Conservation (phyloP, 2,797 vertebrate genomes). For the Sus cebifrons region DNA sequence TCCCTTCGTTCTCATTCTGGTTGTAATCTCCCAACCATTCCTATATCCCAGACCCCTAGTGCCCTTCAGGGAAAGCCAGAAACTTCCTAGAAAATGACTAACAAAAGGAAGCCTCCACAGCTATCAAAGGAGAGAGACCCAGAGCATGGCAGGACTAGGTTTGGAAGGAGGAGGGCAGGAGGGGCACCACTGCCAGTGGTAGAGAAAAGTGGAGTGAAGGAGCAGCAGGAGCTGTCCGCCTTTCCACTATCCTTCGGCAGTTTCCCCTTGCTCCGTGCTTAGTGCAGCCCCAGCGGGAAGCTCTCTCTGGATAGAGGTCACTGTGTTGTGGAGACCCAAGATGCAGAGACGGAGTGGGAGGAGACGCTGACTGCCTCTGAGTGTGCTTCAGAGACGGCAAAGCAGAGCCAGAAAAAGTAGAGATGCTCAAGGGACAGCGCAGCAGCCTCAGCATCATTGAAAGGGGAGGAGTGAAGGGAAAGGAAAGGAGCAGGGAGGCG, state of each 20-base stretch:
- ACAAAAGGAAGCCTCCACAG: background rate
- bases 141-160: background rate
- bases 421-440: background rate
- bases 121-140: background rate
- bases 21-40: background rate
- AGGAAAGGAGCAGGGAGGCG: slow-evolving; percentile 77
- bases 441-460: background rate
- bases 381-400: slow-evolving; percentile 40
- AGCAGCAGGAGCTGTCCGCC: background rate
- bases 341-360: background rate
- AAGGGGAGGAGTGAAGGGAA: background rate
- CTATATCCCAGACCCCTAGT: background rate
- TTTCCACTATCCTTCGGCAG: background rate
- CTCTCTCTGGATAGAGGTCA: background rate
- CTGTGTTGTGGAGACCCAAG: background rate
- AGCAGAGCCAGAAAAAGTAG: background rate
- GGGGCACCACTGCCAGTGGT: background rate
- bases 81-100: slow-evolving; percentile 16
- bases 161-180: background rate
- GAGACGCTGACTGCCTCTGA: slow-evolving; percentile 16
- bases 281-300: background rate
- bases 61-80: background rate
- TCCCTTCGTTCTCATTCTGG: background rate
- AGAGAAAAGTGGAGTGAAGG: background rate
- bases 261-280: background rate